These are phyloP conservation scores for Drosophila anomalata DNA, from an alignment of 2,888 invertebrate genomes.

Conservation along the genomic window DNA sequence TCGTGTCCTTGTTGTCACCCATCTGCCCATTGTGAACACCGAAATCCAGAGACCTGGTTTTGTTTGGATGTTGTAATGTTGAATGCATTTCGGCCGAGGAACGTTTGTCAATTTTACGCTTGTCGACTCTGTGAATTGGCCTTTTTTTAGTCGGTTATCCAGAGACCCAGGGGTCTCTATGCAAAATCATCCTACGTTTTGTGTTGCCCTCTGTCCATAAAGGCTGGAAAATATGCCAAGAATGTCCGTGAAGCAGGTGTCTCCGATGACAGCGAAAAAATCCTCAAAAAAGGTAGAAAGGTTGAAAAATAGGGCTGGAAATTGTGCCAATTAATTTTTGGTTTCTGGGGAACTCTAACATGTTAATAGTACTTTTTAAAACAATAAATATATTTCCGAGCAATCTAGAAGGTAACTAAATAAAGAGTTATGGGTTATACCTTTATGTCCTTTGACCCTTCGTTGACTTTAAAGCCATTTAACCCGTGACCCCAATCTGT, in stretches of 20 bases:
- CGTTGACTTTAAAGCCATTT: not conserved
- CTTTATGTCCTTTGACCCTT: not conserved
- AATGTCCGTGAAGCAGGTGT: conserved; percentile 15
- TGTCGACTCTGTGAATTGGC: conserved; percentile 73
- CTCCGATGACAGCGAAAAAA: conserved; percentile 14
- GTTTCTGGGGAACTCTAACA: not conserved
- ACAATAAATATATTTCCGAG: not conserved
- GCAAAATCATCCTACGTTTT: conserved; percentile 36
- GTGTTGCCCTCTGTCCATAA: conserved; percentile 19
- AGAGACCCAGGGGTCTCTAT: conserved; percentile 12
- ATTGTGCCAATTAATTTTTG: not conserved
- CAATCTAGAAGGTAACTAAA: not conserved
- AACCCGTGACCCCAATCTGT: conserved; percentile 1
- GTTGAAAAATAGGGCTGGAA: not conserved
- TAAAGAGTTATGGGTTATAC: too few relatives aligned
- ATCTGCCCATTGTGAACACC: conserved; percentile 14
- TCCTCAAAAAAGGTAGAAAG: not conserved
- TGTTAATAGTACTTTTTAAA: not conserved
- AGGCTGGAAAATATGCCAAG: conserved; percentile 16
- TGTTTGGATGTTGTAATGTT: conserved; percentile 38
- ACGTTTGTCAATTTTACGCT: conserved; percentile 78
- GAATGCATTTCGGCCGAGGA: conserved; percentile 62
- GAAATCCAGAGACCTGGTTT: conserved; percentile 12
- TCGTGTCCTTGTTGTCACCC: conserved; percentile 45
- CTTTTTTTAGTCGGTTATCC: conserved; percentile 44